phyloP scores from a whole-genome alignment of 1,140 invertebrate genomes.

The Riptortus pedestris region DNA sequence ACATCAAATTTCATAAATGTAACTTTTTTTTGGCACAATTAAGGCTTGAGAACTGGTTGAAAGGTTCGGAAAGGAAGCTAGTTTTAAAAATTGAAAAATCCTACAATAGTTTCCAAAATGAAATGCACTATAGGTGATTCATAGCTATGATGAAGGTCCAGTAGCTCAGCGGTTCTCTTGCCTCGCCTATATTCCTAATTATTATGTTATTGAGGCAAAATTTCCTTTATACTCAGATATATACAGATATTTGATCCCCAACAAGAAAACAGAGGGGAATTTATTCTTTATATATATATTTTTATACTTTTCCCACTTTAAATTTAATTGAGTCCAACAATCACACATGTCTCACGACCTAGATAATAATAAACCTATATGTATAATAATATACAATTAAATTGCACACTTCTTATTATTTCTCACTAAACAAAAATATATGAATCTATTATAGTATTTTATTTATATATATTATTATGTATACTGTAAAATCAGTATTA shows the following conservation, averaged over 20 bases:
- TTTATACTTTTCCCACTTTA: not conserved
- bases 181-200: conserved; percentile 1
- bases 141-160: not conserved
- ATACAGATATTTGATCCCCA: not conserved
- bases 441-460: conserved; percentile 8
- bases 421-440: conserved; percentile 10
- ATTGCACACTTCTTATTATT: conserved; percentile 8
- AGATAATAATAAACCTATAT: conserved; percentile 3
- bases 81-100: not conserved
- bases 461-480: conserved; percentile 9
- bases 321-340: not conserved
- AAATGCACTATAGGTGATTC: not conserved
- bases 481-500: conserved; percentile 10
- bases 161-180: not conserved
- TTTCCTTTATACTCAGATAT: not conserved
- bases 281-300: not conserved
- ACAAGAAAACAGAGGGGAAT: not conserved
- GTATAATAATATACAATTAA: conserved; percentile 5
- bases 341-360: not conserved
- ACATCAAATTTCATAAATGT: conserved; percentile 16
- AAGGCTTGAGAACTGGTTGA: conserved; percentile 2
- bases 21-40: conserved; percentile 7
- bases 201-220: not conserved
- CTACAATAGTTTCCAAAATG: not conserved
- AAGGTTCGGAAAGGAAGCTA: not conserved